Base-by-base conservation (phyloP, 1,140 invertebrate species). In the Micrasema minimum region DNA sequence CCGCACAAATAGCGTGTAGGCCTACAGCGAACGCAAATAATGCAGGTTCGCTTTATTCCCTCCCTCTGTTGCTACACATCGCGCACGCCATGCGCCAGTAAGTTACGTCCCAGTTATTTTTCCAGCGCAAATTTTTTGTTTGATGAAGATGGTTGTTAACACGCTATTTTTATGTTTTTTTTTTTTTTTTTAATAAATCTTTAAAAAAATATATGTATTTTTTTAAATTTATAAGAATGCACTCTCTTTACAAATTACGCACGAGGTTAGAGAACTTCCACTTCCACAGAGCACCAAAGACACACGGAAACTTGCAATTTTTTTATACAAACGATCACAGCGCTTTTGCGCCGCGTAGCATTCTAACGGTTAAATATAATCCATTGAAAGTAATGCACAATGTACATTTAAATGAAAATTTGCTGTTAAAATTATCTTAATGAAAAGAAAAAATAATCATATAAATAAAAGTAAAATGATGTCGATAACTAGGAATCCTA, bases 271-370 rank as follows among this genome's bases (percentile, higher is more conserved):
- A 2, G 55, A 10, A 64, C 61, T n/a, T 61, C 6, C 57, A 61
- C 38, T 61, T 35, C 57, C 38, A 10, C 57, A 18, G 57, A 61
- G 37, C 57, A 61, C 57, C 37, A 18, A 61, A 61, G 41, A 61
- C 57, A 61, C 57, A 61, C 57, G 38, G 57, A 61, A 61, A 20
- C 35, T 43, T 18, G 57, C 57, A 61, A 14, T 51, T 71, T 62
- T 70, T 65, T 23, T 43, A 62, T 65, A 70, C 55, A 70, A 68
- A 68, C 66, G 66, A 68, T 68, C 51, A 51, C 66, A 68, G 66
- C 66, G 38, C 66, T 68, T 68, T 68, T 68, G 66, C 66, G 64
- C 43, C 41, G 59, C 59, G 59, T 64, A 64, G 59, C 59, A 64
- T 46, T 62, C 59, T 46, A 62, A 62, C 59, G 59, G 59, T 62